Percentiles rank a stretch among this genome's conserved stretches.
Evolutionary conservation across 2,888 invertebrate genomes (phyloP).

Genomic region (Rhingia campestris): DNA sequence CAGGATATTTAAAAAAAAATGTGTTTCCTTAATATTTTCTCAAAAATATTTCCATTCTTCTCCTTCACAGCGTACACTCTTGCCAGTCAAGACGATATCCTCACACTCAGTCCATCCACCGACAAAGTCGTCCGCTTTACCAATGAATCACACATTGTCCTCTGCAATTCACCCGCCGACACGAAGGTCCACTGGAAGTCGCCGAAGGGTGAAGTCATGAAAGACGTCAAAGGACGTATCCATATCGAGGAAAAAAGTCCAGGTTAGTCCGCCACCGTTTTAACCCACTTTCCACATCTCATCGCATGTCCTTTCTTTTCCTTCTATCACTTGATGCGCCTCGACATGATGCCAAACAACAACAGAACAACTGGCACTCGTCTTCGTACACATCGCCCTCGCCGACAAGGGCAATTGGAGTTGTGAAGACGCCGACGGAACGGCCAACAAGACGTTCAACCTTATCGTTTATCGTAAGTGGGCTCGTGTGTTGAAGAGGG

Average conservation of each 20-base stretch:
- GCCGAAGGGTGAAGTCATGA: constrained; percentile 81
- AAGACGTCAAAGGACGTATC: constrained; percentile 82
- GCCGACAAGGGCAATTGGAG: constrained; percentile 84
- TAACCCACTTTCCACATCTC: background rate
- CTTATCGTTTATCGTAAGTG: constrained; percentile 83
- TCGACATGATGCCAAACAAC: constrained; percentile 9
- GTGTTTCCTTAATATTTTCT: too few species aligned
- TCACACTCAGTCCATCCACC: constrained; percentile 80
- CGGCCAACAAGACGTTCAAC: constrained; percentile 79
- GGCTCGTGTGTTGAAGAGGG: background rate
- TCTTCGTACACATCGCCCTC: constrained; percentile 83
- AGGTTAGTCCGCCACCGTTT: constrained; percentile 75
- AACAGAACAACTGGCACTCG: constrained; percentile 82
- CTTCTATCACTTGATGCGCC: background rate
- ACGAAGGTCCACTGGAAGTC: constrained; percentile 81
- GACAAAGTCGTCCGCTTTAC: constrained; percentile 82
- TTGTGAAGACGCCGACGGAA: constrained; percentile 80
- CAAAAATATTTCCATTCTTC: background rate
- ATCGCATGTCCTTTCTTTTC: constrained; percentile 9
- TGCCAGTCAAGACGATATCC: constrained; percentile 79
- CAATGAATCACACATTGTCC: constrained; percentile 83
- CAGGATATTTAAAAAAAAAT: background rate
- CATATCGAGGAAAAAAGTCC: constrained; percentile 81
- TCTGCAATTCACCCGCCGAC: constrained; percentile 80
- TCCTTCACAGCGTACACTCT: constrained; percentile 77